These are phyloP conservation scores for Vimba vimba DNA, from an alignment of 2,113 vertebrate species.

Conservation along the genomic window DNA sequence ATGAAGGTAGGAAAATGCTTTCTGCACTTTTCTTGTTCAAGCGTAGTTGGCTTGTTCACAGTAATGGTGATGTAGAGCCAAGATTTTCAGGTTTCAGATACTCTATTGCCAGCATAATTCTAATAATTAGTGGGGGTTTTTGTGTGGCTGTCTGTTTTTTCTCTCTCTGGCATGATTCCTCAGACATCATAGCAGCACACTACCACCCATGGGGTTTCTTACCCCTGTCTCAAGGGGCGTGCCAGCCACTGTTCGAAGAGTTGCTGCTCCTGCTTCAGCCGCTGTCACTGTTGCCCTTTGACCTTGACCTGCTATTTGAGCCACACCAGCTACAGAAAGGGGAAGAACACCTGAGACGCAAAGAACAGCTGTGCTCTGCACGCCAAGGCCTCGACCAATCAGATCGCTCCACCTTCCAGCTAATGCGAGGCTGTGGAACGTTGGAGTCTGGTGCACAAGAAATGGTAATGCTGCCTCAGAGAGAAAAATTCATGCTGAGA, in stretches of 20 bases:
- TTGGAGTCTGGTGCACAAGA: slow-evolving; percentile 65
- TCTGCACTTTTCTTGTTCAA: background rate
- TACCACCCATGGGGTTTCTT: slow-evolving; percentile 92
- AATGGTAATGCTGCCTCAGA: slow-evolving; percentile 36
- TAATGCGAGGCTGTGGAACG: slow-evolving; percentile 82
- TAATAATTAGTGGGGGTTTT: background rate
- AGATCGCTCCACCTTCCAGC: slow-evolving; percentile 89
- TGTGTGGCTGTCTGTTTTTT: background rate
- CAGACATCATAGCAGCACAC: slow-evolving; percentile 89
- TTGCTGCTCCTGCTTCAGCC: slow-evolving; percentile 94
- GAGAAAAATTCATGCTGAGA: slow-evolving; percentile 61
- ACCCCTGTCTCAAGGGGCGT: slow-evolving; percentile 84
- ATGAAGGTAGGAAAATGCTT: slow-evolving; percentile 85
- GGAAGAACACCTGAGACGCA: slow-evolving; percentile 86
- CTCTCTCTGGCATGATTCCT: background rate
- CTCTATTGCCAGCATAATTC: background rate
- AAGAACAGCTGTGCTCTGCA: slow-evolving; percentile 87
- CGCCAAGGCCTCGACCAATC: slow-evolving; percentile 85
- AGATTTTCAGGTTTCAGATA: background rate
- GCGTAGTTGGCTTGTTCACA: background rate
- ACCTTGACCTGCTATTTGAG: slow-evolving; percentile 93
- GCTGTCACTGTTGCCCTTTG: slow-evolving; percentile 92
- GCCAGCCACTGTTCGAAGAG: slow-evolving; percentile 88
- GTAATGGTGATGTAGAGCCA: background rate
- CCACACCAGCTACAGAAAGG: slow-evolving; percentile 87